Evolutionary conservation across 2,797 vertebrate genomes (phyloP).

Genomic region (Psittacula derbiana): DNA sequence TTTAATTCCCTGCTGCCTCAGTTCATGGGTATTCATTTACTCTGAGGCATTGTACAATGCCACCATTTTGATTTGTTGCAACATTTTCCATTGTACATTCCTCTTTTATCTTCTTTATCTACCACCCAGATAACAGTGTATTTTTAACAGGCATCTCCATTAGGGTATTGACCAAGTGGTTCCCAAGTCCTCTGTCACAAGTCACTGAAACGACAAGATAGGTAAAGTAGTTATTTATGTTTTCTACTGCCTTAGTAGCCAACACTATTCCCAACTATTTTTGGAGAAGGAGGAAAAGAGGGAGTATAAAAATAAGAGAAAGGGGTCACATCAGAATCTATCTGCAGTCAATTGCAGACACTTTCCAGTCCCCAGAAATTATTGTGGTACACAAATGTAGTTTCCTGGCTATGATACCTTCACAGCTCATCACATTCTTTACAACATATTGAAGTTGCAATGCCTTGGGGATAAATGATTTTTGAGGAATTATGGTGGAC

Average conservation of each 20-base stretch:
- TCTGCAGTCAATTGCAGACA: not conserved
- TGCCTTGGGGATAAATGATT: not conserved
- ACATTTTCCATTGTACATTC: not conserved
- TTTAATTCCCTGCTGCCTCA: not conserved
- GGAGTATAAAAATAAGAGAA: constrained; percentile 26
- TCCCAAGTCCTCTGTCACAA: constrained; percentile 33
- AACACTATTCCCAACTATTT: constrained; percentile 12
- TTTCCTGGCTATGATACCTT: not conserved
- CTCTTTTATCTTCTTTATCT: constrained; percentile 43
- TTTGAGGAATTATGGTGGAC: not conserved
- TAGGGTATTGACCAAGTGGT: constrained; percentile 25
- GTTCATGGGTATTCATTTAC: not conserved
- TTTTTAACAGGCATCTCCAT: constrained; percentile 53
- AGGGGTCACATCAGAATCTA: not conserved
- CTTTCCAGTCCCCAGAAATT: not conserved
- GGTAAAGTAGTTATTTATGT: constrained; percentile 43
- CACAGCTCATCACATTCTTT: not conserved
- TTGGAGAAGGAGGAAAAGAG: not conserved
- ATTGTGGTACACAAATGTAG: not conserved
- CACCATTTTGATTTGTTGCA: constrained; percentile 18
- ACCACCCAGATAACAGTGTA: constrained; percentile 6
- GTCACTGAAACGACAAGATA: constrained; percentile 16
- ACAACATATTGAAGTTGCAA: not conserved
- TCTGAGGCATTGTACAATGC: not conserved
- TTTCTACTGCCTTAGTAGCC: constrained; percentile 2